Evolutionary conservation across 2,113 vertebrate genomes (phyloP).

Genomic region (Ammospiza nelsoni): DNA sequence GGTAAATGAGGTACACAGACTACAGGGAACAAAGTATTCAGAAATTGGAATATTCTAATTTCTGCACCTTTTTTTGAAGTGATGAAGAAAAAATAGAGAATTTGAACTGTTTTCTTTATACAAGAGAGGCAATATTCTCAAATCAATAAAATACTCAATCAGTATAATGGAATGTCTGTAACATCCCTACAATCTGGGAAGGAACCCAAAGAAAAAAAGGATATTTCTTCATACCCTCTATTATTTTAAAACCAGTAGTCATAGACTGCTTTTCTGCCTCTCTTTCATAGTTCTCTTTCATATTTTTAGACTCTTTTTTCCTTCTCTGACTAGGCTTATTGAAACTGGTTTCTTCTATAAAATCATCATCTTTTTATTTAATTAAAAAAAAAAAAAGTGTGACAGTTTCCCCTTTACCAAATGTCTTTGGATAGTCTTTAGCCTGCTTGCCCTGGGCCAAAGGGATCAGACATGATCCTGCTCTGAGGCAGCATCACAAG

Average conservation of each 20-base stretch:
- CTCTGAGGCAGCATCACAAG: not conserved
- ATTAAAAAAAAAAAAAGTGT: not conserved
- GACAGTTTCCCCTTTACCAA: not conserved
- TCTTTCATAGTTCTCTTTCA: not conserved
- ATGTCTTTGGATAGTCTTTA: not conserved
- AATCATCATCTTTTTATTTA: not conserved
- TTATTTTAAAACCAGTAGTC: not conserved
- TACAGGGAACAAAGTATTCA: not conserved
- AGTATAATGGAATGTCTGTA: not conserved
- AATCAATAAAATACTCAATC: fast-evolving
- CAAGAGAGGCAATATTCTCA: not conserved
- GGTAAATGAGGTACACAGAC: not conserved
- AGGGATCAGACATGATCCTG: fast-evolving
- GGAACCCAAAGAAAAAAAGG: not conserved
- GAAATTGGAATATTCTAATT: not conserved
- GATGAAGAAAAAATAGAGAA: not conserved
- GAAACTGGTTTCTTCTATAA: not conserved
- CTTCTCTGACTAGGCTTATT: not conserved
- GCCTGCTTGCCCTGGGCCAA: not conserved
- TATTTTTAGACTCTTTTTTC: not conserved
- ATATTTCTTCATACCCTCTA: not conserved
- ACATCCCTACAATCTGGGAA: not conserved
- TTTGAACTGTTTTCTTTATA: not conserved
- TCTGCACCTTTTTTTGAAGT: not conserved
- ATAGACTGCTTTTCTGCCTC: not conserved